Base-by-base conservation (phyloP, 2,113 vertebrate species). In the Hylia prasina region DNA sequence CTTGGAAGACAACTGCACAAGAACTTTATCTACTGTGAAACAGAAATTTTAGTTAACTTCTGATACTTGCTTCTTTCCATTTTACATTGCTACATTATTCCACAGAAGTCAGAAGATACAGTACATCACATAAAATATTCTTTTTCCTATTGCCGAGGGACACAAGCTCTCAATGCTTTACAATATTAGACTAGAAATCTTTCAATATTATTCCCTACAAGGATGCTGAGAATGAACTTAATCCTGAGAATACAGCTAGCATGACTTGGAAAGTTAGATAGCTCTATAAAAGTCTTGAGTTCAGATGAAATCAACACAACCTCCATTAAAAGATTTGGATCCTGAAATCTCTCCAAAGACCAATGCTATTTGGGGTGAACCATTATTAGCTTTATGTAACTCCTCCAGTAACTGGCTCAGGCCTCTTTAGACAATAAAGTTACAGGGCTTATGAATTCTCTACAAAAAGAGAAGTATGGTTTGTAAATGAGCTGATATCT, bases 71-170 rank as follows among this genome's bases (percentile, higher is more conserved):
- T 0, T 72, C 19, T 91, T 87, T 89, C 24, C 54, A 84, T 80
- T 91, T 83, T 69, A n/a, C 64, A 48, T 60, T 69, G 61, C 33
- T 48, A 24, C 37, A 40, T 89, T 73, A 57, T 28, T 65, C 37
- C 73, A 89, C 13, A 15, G 4, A 60, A 68, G n/a, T 61, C 45
- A 93, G 48, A 86, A 83, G n/a, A 16, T 27, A 57, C 9, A 8
- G 5, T 22, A 37, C 0, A 0, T 15, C 28, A 82, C 19, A n/a
- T 7, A 37, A 64, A 72, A 42, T 15, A 4, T 7, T 51, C 11
- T 61, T 50, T 47, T 45, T 23, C n/a, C 63, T 76, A 21, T 1
- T 64, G 21, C 27, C 17, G 2, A 44, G 50, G 19, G 21, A 87
- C 21, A 35, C 1, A 2, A 84, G 37, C 45, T 81, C 45, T 73